Evolutionary conservation across 2,888 invertebrate species (phyloP).

Genomic region (Agrotis puta): DNA sequence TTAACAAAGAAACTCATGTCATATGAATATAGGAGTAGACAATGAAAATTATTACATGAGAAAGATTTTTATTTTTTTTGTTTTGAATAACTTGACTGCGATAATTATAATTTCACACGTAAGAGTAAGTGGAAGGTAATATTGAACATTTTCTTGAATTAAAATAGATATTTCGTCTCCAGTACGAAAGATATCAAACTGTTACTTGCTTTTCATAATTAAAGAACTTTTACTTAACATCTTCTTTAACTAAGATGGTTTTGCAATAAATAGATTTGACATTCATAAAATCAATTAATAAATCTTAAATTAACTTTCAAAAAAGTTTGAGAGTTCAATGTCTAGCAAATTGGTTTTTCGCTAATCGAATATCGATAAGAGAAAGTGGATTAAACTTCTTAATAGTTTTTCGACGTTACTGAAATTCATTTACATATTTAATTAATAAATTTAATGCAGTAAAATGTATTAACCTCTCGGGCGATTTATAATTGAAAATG

Average conservation of each 20-base stretch:
- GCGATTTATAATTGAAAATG: too few species aligned
- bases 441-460: not conserved
- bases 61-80: not conserved
- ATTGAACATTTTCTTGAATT: not conserved
- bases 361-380: conserved; percentile 9
- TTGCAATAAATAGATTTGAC: too few species aligned
- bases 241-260: too few species aligned
- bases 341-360: not conserved
- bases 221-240: too few species aligned
- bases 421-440: not conserved
- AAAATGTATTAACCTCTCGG: too few species aligned
- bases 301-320: not conserved
- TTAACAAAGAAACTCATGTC: too few species aligned
- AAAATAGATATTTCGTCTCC: not conserved
- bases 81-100: not conserved
- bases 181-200: not conserved
- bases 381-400: not conserved
- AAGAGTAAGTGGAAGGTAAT: not conserved
- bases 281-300: not conserved
- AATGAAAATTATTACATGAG: not conserved
- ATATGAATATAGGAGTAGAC: not conserved
- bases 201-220: too few species aligned
- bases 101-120: not conserved
- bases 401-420: not conserved
- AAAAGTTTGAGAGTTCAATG: not conserved